Evolutionary conservation across 2,797 vertebrate genomes (phyloP).

Genomic region (Etheostoma nigrum): DNA sequence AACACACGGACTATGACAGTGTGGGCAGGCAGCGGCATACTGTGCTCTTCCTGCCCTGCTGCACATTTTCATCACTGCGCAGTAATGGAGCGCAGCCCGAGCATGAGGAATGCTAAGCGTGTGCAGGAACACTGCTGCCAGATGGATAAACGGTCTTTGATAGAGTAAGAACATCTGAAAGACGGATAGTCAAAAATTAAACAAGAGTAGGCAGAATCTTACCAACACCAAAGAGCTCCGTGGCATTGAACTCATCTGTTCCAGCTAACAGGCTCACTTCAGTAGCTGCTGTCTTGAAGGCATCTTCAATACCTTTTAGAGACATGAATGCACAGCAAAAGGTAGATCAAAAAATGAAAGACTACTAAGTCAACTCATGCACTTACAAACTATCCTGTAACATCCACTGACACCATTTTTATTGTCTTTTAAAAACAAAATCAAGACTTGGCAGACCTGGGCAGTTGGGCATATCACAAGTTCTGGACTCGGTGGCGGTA

Average conservation of each 20-base stretch:
- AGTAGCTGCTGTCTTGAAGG: constrained; percentile 96
- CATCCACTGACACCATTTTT: background rate
- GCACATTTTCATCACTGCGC: constrained; percentile 56
- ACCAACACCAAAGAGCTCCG: constrained; percentile 97
- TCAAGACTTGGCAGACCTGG: constrained; percentile 85
- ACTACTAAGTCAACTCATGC: constrained; percentile 3
- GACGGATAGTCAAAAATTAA: constrained; percentile 50
- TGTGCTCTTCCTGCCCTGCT: constrained; percentile 48
- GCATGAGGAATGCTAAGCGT: constrained; percentile 66
- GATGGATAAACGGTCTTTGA: constrained; percentile 67
- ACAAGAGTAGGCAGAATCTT: constrained; percentile 74
- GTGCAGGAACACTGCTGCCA: constrained; percentile 50
- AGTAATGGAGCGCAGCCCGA: constrained; percentile 56
- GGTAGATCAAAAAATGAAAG: constrained; percentile 38
- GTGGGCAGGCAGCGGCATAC: constrained; percentile 26
- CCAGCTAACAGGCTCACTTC: constrained; percentile 96
- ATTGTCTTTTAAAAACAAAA: background rate
- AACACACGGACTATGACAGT: constrained; percentile 36
- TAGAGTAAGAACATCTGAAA: constrained; percentile 51
- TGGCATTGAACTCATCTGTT: constrained; percentile 96
- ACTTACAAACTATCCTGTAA: background rate
- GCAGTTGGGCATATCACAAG: constrained; percentile 93
- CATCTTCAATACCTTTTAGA: constrained; percentile 94
- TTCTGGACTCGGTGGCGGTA: constrained; percentile 94
- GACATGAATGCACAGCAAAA: constrained; percentile 38